phyloP scores from a whole-genome alignment of 2,113 vertebrate genomes.

The Vicugna pacos region DNA sequence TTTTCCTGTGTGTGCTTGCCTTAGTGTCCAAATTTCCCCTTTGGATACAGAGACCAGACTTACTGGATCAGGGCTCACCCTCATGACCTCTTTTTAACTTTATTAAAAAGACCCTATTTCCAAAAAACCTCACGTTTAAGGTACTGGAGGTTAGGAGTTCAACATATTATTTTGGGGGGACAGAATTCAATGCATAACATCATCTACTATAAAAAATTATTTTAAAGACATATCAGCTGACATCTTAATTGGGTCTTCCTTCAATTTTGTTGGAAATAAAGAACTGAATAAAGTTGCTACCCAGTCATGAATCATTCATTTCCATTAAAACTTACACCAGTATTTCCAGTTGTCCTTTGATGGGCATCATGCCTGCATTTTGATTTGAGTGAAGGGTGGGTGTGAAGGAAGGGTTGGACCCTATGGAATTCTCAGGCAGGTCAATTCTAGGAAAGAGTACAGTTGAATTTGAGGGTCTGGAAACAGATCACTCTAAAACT shows the following conservation, averaged over 20 bases:
- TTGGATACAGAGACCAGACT: not conserved
- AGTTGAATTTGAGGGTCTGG: not conserved
- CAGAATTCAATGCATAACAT: not conserved
- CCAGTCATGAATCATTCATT: not conserved
- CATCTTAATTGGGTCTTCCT: not conserved
- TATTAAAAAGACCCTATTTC: not conserved
- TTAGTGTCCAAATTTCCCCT: not conserved
- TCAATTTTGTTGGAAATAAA: not conserved
- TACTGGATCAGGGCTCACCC: not conserved
- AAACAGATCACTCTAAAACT: not conserved
- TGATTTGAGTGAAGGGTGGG: not conserved
- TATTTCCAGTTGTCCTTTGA: not conserved
- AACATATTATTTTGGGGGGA: not conserved
- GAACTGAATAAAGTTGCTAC: not conserved
- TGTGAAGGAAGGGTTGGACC: not conserved
- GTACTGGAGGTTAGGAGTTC: not conserved
- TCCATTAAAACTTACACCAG: not conserved
- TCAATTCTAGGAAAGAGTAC: not conserved
- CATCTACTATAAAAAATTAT: not conserved
- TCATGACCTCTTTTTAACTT: not conserved
- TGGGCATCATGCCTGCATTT: not conserved
- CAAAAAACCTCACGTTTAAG: not conserved
- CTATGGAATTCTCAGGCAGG: not conserved
- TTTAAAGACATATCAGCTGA: not conserved
- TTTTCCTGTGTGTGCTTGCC: not conserved